Percentiles rank a stretch among this genome's conserved stretches.
phyloP scores from a whole-genome alignment of 2,797 vertebrate species.

The Gouania willdenowi region DNA sequence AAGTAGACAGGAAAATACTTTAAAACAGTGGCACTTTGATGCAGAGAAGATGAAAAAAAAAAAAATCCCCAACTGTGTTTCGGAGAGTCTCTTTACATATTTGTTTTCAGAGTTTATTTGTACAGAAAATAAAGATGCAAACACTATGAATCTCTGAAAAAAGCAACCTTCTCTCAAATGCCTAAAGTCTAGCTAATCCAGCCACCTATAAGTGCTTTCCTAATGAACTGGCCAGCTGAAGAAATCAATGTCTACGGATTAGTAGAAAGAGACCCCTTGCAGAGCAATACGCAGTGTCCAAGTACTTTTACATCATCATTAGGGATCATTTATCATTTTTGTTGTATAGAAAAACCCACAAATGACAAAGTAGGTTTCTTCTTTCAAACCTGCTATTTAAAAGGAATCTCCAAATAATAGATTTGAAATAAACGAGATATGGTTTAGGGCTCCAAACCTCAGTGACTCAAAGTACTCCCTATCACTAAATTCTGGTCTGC shows the following conservation, averaged over 20 bases:
- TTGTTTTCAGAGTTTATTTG: too few relatives aligned
- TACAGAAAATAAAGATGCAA: too few relatives aligned
- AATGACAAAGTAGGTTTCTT: slow-evolving; percentile 6
- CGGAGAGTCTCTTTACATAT: too few relatives aligned
- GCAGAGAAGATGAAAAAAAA: too few relatives aligned
- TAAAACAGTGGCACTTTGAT: too few relatives aligned
- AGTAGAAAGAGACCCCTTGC: slow-evolving; percentile 47
- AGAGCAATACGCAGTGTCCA: too few relatives aligned
- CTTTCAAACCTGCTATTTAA: too few relatives aligned
- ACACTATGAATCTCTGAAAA: too few relatives aligned
- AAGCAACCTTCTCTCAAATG: slow-evolving; percentile 8
- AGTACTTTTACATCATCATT: too few relatives aligned
- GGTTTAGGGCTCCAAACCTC: slow-evolving; percentile 25
- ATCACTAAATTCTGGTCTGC: slow-evolving; percentile 37
- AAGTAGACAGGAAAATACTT: too few relatives aligned
- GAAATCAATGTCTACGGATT: slow-evolving; percentile 72
- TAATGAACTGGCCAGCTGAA: slow-evolving; percentile 65
- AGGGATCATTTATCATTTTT: too few relatives aligned
- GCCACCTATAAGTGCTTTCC: slow-evolving; percentile 43
- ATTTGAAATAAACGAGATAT: slow-evolving; percentile 28
- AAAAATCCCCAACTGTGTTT: too few relatives aligned
- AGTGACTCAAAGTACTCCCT: slow-evolving; percentile 14
- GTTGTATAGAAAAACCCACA: not conserved
- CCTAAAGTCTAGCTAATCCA: slow-evolving; percentile 57
- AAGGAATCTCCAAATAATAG: slow-evolving; percentile 14